Percentiles rank a stretch among this genome's conserved stretches.
These are phyloP conservation scores for Acromyrmex echinatior DNA, from an alignment of 1,140 invertebrate species.

Conservation along the genomic window DNA sequence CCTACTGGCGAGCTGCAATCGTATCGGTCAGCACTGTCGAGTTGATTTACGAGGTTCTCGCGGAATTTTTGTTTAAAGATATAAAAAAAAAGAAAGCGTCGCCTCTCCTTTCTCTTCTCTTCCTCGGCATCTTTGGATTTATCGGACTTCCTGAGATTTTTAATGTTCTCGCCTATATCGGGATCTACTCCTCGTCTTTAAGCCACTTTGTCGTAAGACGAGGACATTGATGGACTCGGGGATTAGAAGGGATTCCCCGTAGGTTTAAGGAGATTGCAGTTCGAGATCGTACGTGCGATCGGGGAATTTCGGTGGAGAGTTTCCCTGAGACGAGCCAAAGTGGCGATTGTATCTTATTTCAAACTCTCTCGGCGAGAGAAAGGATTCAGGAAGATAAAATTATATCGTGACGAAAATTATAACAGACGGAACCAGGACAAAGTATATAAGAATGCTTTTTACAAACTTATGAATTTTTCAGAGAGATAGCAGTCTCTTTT, in stretches of 20 bases:
- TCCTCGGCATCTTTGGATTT: slow-evolving; percentile 22
- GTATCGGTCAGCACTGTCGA: slow-evolving; percentile 30
- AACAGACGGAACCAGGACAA: not conserved
- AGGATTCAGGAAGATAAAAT: not conserved
- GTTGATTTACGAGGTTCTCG: slow-evolving; percentile 56
- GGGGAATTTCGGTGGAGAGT: slow-evolving; percentile 28
- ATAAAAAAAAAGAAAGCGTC: slow-evolving; percentile 12
- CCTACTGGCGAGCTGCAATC: slow-evolving; percentile 19
- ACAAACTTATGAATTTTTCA: not conserved
- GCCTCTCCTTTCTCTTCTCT: not conserved
- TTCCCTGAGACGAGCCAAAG: not conserved
- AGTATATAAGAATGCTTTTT: not conserved
- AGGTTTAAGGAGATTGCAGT: slow-evolving; percentile 60
- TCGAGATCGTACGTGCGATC: slow-evolving; percentile 58
- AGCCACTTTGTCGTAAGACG: slow-evolving; percentile 53
- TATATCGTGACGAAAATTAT: not conserved
- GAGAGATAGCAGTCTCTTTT: not conserved
- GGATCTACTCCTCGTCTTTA: slow-evolving; percentile 35
- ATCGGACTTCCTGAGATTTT: slow-evolving; percentile 56
- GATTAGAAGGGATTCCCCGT: slow-evolving; percentile 43
- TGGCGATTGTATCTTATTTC: slow-evolving; percentile 30
- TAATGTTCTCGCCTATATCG: slow-evolving; percentile 22
- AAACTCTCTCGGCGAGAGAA: not conserved
- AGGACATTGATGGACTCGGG: slow-evolving; percentile 60
- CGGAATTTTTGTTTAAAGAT: slow-evolving; percentile 28